phyloP scores from a whole-genome alignment of 1,140 invertebrate genomes.

The Neelides sp. region DNA sequence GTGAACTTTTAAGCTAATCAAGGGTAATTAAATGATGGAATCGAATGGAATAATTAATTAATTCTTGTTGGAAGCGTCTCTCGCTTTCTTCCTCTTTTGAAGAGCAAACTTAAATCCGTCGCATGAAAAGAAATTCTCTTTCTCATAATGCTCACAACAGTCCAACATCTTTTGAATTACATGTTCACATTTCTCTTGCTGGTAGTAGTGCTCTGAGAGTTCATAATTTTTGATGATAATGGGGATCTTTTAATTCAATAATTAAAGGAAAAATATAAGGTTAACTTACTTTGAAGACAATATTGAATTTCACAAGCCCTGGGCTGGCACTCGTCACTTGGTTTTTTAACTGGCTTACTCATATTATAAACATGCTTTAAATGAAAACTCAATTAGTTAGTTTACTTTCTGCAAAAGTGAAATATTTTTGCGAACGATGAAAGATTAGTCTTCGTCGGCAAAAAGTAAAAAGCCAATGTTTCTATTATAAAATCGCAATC shows the following conservation, averaged over 20 bases:
- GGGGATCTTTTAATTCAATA: not conserved
- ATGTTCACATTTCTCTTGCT: constrained; percentile 26
- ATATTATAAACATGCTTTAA: no score
- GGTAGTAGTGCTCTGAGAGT: constrained; percentile 25
- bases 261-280: no score
- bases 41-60: no score
- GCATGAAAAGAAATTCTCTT: constrained; percentile 23
- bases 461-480: no score
- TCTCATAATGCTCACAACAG: constrained; percentile 24
- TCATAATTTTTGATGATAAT: not conserved
- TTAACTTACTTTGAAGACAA: constrained; percentile 26
- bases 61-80: not conserved
- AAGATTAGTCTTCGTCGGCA: no score
- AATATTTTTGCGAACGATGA: no score
- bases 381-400: no score
- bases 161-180: constrained; percentile 26
- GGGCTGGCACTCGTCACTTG: constrained; percentile 25
- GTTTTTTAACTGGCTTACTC: no score
- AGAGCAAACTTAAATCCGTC: constrained; percentile 29
- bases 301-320: constrained; percentile 28
- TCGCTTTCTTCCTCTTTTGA: constrained; percentile 14
- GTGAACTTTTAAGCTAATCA: no score
- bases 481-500: no score
- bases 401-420: no score
- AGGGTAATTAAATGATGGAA: no score